phyloP scores from a whole-genome alignment of 2,797 vertebrate genomes.

The Sardinella longiceps region DNA sequence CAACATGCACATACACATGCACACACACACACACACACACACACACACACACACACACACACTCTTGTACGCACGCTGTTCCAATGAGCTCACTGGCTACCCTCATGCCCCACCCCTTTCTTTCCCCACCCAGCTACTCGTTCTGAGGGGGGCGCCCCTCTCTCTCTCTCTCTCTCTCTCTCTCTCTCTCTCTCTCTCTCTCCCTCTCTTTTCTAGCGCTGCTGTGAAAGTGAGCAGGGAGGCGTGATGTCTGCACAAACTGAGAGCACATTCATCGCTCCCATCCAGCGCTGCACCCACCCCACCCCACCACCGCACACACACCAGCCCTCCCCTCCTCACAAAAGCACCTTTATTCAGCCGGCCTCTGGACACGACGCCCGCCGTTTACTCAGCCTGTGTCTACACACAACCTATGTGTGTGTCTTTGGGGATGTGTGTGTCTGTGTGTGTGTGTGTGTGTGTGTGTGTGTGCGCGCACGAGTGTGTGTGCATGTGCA shows the following conservation, averaged over 20 bases:
- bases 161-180: constrained; percentile 46
- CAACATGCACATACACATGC: constrained; percentile 58
- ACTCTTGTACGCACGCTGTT: constrained; percentile 71
- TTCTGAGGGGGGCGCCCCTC: background rate
- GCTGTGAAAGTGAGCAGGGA: constrained; percentile 79
- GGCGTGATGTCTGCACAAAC: constrained; percentile 82
- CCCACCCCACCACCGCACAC: constrained; percentile 58
- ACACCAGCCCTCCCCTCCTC: constrained; percentile 62
- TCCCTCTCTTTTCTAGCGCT: constrained; percentile 62
- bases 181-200: constrained; percentile 55
- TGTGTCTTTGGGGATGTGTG: constrained; percentile 33
- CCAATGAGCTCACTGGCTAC: constrained; percentile 98
- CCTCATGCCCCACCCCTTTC: constrained; percentile 87
- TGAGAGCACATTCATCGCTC: constrained; percentile 57
- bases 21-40: constrained; percentile 36
- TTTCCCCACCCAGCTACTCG: constrained; percentile 64
- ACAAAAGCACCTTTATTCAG: constrained; percentile 97
- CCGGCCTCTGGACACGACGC: constrained; percentile 64
- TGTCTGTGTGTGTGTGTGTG: constrained; percentile 33
- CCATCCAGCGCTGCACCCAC: constrained; percentile 68
- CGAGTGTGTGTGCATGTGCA: background rate
- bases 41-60: constrained; percentile 44
- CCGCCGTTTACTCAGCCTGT: constrained; percentile 66
- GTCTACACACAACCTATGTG: constrained; percentile 44
- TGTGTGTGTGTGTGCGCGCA: constrained; percentile 19